Evolutionary conservation across 1,140 invertebrate species (phyloP).

Genomic region (Acromyrmex charruanus): DNA sequence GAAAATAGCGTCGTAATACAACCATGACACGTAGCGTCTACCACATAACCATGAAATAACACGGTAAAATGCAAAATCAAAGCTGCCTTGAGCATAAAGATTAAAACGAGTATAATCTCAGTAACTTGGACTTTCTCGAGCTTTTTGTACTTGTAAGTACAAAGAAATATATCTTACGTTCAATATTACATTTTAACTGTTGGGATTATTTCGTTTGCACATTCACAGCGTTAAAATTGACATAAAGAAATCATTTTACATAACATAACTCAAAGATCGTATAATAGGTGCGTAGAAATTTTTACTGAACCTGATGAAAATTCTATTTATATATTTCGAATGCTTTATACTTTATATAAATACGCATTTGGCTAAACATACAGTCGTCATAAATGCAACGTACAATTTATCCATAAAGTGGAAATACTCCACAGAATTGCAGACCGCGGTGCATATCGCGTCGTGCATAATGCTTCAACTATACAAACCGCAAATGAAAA

Average conservation of each 20-base stretch:
- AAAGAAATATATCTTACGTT: background rate
- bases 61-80: constrained; percentile 35
- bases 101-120: background rate
- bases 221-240: background rate
- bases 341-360: background rate
- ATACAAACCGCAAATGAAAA: constrained; percentile 39
- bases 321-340: constrained; percentile 20
- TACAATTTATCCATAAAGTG: constrained; percentile 22
- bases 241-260: background rate
- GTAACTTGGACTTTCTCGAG: background rate
- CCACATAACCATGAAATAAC: constrained; percentile 9
- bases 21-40: background rate
- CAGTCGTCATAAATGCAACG: constrained; percentile 24
- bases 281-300: background rate
- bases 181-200: background rate
- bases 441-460: constrained; percentile 7
- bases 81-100: background rate
- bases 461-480: constrained; percentile 28
- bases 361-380: background rate
- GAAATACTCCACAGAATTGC: background rate
- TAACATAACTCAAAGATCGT: background rate
- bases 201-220: background rate
- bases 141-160: background rate
- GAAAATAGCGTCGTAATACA: constrained; percentile 23
- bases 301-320: constrained; percentile 30